These are phyloP conservation scores for Melospiza georgiana DNA, from an alignment of 2,113 vertebrate genomes.

Conservation along the genomic window DNA sequence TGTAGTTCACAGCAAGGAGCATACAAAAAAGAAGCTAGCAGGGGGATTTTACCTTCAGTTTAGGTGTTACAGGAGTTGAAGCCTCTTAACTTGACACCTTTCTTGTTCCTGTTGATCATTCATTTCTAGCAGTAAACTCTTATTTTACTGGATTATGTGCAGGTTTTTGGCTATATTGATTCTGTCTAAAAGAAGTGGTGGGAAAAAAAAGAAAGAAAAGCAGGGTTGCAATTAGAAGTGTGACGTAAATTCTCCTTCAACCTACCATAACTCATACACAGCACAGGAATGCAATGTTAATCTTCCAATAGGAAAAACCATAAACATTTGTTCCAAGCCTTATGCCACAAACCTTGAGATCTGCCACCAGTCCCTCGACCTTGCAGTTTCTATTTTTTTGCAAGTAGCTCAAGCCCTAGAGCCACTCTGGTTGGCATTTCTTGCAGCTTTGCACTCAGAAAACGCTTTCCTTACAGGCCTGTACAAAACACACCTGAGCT, in stretches of 20 bases:
- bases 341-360: background rate
- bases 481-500: background rate
- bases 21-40: background rate
- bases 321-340: background rate
- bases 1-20: background rate
- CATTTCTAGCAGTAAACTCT: background rate
- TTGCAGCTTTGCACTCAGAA: background rate
- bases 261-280: background rate
- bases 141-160: background rate
- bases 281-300: background rate
- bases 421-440: background rate
- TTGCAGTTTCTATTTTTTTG: background rate
- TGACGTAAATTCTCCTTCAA: background rate
- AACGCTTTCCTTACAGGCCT: background rate
- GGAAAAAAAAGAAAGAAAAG: background rate
- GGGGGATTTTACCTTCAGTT: conserved; percentile 22
- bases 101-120: background rate
- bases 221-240: background rate
- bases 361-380: background rate
- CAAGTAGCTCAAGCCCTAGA: background rate
- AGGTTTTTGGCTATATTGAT: background rate
- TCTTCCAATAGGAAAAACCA: background rate
- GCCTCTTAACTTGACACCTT: background rate
- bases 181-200: background rate
- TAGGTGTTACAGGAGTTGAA: background rate